Conservation (phyloP, 2,113 vertebrate species). For the Percopsis transmontana region DNA sequence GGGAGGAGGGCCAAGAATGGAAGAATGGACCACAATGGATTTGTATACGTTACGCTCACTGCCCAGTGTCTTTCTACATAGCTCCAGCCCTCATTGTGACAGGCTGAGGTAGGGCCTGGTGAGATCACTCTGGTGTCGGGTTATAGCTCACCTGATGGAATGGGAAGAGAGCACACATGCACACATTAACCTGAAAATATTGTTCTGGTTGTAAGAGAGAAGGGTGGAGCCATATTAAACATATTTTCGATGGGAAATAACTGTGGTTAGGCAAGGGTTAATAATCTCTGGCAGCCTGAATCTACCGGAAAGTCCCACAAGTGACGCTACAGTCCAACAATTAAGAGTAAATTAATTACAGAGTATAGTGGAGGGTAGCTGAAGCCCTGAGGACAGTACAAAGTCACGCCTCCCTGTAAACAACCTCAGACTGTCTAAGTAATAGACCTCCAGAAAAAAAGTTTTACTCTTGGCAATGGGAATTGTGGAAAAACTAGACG, state of each 20-base stretch:
- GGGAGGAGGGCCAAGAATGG: constrained; percentile 17
- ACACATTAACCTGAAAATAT: not conserved
- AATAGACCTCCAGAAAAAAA: constrained; percentile 16
- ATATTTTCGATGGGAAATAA: not conserved
- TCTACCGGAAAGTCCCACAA: constrained; percentile 75
- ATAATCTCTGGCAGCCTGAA: constrained; percentile 43
- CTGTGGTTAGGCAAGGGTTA: constrained; percentile 64
- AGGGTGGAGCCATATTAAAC: not conserved
- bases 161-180: constrained; percentile 10
- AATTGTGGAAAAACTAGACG: not conserved
- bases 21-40: constrained; percentile 42
- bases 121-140: constrained; percentile 58
- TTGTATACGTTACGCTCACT: constrained; percentile 58
- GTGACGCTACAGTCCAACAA: constrained; percentile 71
- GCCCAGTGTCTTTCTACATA: constrained; percentile 23
- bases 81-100: constrained; percentile 30
- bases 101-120: constrained; percentile 45
- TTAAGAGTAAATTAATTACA: constrained; percentile 80
- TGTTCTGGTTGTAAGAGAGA: not conserved
- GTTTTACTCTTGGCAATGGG: not conserved
- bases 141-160: constrained; percentile 40
- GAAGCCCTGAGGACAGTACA: constrained; percentile 47
- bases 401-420: constrained; percentile 52
- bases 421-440: constrained; percentile 37
- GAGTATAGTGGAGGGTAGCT: constrained; percentile 59